A percentile compares a stretch with the other conserved stretches of the same genome.
These are phyloP conservation scores for Phoenicopterus ruber DNA, from an alignment of 2,113 vertebrate genomes.

Conservation along the genomic window DNA sequence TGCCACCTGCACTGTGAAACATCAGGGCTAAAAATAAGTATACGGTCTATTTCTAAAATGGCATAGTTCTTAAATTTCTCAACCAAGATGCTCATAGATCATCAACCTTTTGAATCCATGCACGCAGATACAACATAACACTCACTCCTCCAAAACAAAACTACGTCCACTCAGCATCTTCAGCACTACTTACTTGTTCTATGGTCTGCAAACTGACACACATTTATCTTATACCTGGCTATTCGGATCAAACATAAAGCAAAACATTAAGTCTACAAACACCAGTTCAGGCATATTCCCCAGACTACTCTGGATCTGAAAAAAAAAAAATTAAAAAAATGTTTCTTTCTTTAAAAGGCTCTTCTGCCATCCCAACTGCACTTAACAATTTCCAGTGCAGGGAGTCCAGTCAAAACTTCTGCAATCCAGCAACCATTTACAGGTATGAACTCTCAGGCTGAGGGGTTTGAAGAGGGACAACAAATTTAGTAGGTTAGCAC, in stretches of 20 bases:
- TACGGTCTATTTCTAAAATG: no score
- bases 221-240: neutral
- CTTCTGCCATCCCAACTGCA: neutral
- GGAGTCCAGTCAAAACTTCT: neutral
- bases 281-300: neutral
- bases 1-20: neutral
- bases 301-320: neutral
- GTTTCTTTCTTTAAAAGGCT: neutral
- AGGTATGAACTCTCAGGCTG: neutral
- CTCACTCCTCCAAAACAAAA: neutral
- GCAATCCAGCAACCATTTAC: neutral
- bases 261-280: neutral
- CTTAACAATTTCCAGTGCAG: neutral
- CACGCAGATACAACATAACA: accelerated
- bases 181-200: neutral
- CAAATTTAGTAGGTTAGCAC: neutral
- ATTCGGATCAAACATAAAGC: neutral
- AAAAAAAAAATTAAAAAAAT: neutral
- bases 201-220: neutral
- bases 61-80: neutral
- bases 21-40: neutral
- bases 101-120: neutral
- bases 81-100: neutral
- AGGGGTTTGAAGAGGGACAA: neutral
- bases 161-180: neutral